Evolutionary conservation across 1,140 invertebrate genomes (phyloP), one percentile per base, ranked within the genome.

Genomic region (Temnothorax longispinosus): DNA sequence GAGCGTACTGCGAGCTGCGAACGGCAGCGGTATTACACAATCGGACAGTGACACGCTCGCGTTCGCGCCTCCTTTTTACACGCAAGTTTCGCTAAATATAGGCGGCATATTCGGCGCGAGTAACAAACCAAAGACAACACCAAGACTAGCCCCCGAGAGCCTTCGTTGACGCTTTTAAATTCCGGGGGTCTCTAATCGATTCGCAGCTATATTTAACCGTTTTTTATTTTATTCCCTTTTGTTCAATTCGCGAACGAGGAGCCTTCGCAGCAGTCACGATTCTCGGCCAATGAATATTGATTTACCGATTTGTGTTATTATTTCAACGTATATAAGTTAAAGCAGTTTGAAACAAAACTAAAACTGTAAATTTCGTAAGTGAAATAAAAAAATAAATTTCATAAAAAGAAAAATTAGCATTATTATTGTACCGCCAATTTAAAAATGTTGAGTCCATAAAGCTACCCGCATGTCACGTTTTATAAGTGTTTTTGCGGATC

Each of bases 1-100:
- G 89, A 89, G 75, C 69, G 78, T 76, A 10, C 6, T 27, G 27
- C 27, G 27, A 27, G 27, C 27, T 56, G 69, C 41, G 27, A 47
- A 50, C 69, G 52, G 6, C 52, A 77, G 3, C 44, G 41, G 15
- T 80, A 44, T 90, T 90, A 86, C 89, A 89, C 78, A 90, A 87
- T 90, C 88, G 89, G 85, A 80, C 88, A 90, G 85, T 90, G 89
- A 90, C 88, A 89, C 88, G 85, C 74, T 89, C 47, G 47, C 75
- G 88, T 85, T 85, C 21, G 47, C 86, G 65, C 47, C 41, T 54
- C 72, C 74, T 77, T 90, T 90, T 90, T 90, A 76, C 82, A 69
- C 32, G 62, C 74, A 50, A 67, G 74, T 90, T 87, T 87, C 58
- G 88, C 86, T 90, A 90, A 90, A 90, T 90, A 87, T 90, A 90